Evolutionary conservation across 2,888 invertebrate species (phyloP).

Genomic region (Apeira syringaria): DNA sequence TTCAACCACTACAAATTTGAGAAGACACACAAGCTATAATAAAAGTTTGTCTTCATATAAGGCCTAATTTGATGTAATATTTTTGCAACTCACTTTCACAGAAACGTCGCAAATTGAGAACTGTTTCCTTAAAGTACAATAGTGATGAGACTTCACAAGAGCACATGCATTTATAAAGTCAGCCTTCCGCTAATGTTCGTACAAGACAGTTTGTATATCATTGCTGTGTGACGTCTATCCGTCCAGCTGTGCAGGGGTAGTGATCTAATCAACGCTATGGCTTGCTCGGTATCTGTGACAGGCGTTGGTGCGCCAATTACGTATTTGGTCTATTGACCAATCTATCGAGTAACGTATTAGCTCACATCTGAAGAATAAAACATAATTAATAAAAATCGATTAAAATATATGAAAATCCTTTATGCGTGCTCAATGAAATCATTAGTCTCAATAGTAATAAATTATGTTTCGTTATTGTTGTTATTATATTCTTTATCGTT

Average conservation of each 20-base stretch:
- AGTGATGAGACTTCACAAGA: conserved; percentile 28
- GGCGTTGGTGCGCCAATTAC: conserved; percentile 21
- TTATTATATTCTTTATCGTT: too few species aligned
- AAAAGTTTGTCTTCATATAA: too few species aligned
- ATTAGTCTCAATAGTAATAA: too few species aligned
- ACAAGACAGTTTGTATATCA: conserved; percentile 50
- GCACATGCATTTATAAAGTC: conserved; percentile 41
- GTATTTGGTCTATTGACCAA: conserved; percentile 28
- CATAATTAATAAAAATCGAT: too few species aligned
- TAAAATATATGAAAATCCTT: too few species aligned
- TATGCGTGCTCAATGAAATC: too few species aligned
- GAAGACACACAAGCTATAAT: neutral
- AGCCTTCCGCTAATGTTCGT: conserved; percentile 51
- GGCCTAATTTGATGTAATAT: conserved; percentile 2
- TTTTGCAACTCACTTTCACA: conserved; percentile 12
- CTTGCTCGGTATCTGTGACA: conserved; percentile 47
- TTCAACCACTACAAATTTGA: conserved; percentile 3
- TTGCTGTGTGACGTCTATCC: conserved; percentile 57
- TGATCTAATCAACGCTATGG: conserved; percentile 58
- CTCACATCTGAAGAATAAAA: too few species aligned
- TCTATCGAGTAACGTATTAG: conserved; percentile 29
- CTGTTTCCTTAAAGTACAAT: conserved; percentile 3
- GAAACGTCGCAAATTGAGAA: conserved; percentile 23
- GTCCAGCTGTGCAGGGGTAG: conserved; percentile 67
- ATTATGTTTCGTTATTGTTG: too few species aligned